phyloP scores from a whole-genome alignment of 1,140 invertebrate species.

The Holotrichia oblita region DNA sequence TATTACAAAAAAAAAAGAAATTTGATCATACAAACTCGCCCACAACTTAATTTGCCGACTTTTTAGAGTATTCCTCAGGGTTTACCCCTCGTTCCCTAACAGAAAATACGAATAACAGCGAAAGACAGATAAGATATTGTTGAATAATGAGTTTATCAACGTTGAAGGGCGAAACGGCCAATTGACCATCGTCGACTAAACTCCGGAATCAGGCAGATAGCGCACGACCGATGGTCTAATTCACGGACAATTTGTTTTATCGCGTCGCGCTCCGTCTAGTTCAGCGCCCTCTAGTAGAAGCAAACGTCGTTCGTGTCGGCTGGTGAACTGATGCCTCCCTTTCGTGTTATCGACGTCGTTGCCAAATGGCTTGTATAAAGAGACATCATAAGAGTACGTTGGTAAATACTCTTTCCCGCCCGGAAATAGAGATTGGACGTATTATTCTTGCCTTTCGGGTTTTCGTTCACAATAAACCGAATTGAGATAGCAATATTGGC shows the following conservation, averaged over 20 bases:
- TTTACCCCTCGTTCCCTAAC: too few species aligned
- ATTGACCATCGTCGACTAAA: not conserved
- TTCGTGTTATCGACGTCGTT: slow-evolving; percentile 1
- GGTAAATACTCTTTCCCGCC: not conserved
- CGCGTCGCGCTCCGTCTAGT: not conserved
- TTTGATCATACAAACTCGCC: too few species aligned
- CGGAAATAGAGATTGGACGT: not conserved
- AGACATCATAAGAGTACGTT: not conserved
- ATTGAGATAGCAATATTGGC: not conserved
- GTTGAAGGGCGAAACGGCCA: not conserved
- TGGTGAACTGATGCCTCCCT: not conserved
- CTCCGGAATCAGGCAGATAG: not conserved
- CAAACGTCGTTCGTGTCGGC: too few species aligned
- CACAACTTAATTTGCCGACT: too few species aligned
- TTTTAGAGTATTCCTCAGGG: too few species aligned
- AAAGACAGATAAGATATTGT: slow-evolving; percentile 3
- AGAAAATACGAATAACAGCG: not conserved
- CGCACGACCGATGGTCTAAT: not conserved
- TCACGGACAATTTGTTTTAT: slow-evolving; percentile 8
- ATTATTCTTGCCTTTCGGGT: not conserved
- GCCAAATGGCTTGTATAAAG: slow-evolving; percentile 11
- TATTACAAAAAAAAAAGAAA: too few species aligned
- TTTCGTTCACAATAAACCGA: not conserved
- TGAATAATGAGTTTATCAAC: slow-evolving; percentile 17
- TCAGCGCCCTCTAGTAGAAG: not conserved